These are phyloP conservation scores for Drosophila bipectinata DNA, from an alignment of 1,140 invertebrate species.

Conservation along the genomic window DNA sequence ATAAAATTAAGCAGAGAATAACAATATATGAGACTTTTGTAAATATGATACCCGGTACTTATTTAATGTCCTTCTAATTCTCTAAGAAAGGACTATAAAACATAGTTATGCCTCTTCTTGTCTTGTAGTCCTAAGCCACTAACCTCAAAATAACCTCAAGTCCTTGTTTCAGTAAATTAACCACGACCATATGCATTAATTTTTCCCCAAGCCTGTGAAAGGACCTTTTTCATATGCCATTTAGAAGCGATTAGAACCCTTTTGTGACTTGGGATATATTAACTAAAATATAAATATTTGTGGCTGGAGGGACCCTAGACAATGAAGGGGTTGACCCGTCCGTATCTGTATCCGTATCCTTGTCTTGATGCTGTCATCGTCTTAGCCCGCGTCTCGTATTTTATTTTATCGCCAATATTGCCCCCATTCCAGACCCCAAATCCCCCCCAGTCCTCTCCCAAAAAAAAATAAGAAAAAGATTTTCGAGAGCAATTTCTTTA, in stretches of 20 bases:
- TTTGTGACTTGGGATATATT: constrained; percentile 42
- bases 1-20: too few relatives aligned
- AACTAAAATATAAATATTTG: constrained; percentile 37
- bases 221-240: constrained; percentile 25
- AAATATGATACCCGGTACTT: too few relatives aligned
- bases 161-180: constrained; percentile 25
- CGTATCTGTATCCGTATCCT: constrained; percentile 30
- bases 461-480: constrained; percentile 10
- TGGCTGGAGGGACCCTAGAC: constrained; percentile 2
- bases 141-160: not conserved
- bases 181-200: constrained; percentile 21
- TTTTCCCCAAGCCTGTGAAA: not conserved
- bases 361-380: constrained; percentile 49
- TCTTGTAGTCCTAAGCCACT: not conserved
- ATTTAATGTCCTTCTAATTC: too few relatives aligned
- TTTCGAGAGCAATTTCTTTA: constrained; percentile 37
- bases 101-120: too few relatives aligned
- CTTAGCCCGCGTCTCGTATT: constrained; percentile 68
- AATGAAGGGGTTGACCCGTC: not conserved
- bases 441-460: not conserved
- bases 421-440: constrained; percentile 35
- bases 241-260: constrained; percentile 41
- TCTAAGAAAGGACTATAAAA: too few relatives aligned
- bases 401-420: constrained; percentile 80
- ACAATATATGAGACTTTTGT: too few relatives aligned